A percentile compares a stretch with the other conserved stretches of the same genome.
These are phyloP conservation scores for Cremastinae sp. DNA, from an alignment of 2,888 invertebrate genomes.

Conservation along the genomic window DNA sequence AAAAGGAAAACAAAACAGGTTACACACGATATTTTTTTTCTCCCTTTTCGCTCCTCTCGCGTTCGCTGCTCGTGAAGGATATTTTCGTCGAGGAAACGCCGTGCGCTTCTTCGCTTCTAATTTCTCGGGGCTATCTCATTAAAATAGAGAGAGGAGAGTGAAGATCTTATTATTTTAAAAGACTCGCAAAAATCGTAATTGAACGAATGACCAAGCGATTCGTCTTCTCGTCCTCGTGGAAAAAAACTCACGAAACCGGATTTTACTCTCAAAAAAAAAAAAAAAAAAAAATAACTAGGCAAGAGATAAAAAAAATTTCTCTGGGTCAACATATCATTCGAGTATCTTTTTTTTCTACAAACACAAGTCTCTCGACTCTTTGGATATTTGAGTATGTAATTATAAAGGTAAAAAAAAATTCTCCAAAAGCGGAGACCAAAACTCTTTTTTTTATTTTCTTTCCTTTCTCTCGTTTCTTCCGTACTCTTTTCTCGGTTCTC, in stretches of 20 bases:
- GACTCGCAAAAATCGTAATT: slow-evolving; percentile 12
- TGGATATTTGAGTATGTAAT: slow-evolving; percentile 12
- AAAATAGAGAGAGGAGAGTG: not conserved
- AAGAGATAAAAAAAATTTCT: not conserved
- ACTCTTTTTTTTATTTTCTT: too few species aligned
- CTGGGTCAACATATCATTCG: not conserved
- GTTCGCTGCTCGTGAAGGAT: not conserved
- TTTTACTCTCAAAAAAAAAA: not conserved
- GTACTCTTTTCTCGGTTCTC: slow-evolving; percentile 11
- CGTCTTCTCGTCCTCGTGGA: not conserved
- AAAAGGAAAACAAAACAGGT: slow-evolving; percentile 3
- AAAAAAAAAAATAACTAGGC: not conserved
- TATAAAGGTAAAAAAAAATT: not conserved
- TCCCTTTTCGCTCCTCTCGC: not conserved
- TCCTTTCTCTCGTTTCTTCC: not conserved
- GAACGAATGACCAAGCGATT: slow-evolving; percentile 27
- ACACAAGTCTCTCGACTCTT: not conserved
- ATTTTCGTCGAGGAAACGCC: not conserved
- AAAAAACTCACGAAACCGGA: slow-evolving; percentile 20
- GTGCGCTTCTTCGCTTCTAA: slow-evolving; percentile 22
- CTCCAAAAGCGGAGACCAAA: too few species aligned
- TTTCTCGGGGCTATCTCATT: slow-evolving; percentile 31
- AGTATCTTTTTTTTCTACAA: not conserved
- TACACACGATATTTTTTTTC: not conserved
- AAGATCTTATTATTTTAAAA: slow-evolving; percentile 8